Conservation (phyloP, 2,113 vertebrate genomes). For the Zosterops lateralis region DNA sequence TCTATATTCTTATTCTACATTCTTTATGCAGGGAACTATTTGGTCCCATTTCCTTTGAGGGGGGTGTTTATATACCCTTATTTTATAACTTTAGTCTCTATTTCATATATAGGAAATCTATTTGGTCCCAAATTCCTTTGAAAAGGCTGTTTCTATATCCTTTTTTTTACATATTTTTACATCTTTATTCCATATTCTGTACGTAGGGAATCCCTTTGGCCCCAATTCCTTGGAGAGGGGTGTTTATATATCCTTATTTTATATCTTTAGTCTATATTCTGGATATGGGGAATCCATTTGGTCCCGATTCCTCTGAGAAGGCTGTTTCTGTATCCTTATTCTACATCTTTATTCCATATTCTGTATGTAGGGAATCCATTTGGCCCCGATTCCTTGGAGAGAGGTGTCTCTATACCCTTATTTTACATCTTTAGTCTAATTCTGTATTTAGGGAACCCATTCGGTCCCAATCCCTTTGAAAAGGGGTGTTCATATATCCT, state of each 20-base stretch:
- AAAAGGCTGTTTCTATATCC: accelerated
- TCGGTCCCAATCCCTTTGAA: not conserved
- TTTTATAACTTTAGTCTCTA: too few relatives aligned
- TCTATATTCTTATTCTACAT: not conserved
- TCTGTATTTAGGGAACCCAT: accelerated
- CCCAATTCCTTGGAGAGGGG: not conserved
- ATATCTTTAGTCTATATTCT: not conserved
- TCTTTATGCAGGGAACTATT: not conserved
- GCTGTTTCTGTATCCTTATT: too few relatives aligned
- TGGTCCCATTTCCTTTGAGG: not conserved
- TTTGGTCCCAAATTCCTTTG: not conserved
- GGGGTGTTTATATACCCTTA: too few relatives aligned
- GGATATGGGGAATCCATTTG: accelerated
- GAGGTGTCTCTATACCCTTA: not conserved
- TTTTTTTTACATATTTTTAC: too few relatives aligned
- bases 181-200: not conserved
- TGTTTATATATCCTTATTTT: not conserved
- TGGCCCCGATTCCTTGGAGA: not conserved
- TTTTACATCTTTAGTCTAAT: not conserved
- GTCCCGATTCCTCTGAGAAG: not conserved
- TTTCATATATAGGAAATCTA: not conserved
- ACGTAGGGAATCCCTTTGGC: not conserved
- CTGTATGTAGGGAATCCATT: accelerated
- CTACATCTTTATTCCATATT: too few relatives aligned
- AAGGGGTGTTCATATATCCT: not conserved